Evolutionary conservation across 2,888 invertebrate genomes (phyloP).

Genomic region (Saturnia japonica): DNA sequence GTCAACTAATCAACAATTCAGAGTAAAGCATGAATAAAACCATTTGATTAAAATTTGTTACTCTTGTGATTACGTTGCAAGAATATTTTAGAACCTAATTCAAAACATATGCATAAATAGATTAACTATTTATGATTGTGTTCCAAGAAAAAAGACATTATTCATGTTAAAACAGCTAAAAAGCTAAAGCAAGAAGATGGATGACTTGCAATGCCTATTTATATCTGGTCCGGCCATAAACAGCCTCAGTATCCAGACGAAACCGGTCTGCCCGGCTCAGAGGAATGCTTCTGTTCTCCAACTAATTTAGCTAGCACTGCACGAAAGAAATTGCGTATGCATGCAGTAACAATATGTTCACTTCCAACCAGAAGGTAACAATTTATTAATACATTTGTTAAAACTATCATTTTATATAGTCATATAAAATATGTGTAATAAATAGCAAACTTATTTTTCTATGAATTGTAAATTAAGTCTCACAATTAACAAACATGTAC

Average conservation of each 20-base stretch:
- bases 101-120: constrained; percentile 13
- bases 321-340: constrained; percentile 54
- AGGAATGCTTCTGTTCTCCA: constrained; percentile 74
- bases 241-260: constrained; percentile 53
- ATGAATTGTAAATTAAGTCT: neutral
- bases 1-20: neutral
- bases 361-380: constrained; percentile 35
- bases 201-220: constrained; percentile 74
- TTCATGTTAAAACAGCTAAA: constrained; percentile 30
- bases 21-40: neutral
- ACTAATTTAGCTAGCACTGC: constrained; percentile 57
- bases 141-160: constrained; percentile 16
- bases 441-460: neutral
- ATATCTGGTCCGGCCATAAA: constrained; percentile 78
- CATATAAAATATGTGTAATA: constrained; percentile 41
- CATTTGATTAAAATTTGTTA: neutral
- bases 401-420: constrained; percentile 18
- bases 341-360: constrained; percentile 64
- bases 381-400: constrained; percentile 34
- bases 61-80: neutral
- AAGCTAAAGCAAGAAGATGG: constrained; percentile 71
- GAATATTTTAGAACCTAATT: constrained; percentile 1
- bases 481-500: neutral
- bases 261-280: constrained; percentile 72
- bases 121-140: constrained; percentile 12